Evolutionary conservation across 2,888 invertebrate genomes (phyloP).

Genomic region (Protophormia terraenovae): DNA sequence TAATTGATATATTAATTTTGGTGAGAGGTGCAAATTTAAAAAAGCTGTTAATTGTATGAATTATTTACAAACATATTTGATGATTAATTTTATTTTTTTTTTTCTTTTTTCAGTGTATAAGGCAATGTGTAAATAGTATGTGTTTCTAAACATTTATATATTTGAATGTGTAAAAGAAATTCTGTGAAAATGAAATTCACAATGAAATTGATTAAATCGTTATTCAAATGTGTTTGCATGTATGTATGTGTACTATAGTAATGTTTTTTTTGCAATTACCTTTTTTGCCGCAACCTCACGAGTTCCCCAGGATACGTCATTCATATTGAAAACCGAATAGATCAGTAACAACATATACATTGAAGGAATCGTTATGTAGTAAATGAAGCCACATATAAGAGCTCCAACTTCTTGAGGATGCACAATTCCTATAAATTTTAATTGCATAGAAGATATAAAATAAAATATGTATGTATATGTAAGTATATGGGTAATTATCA

Average conservation of each 20-base stretch:
- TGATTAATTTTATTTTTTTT: too few species aligned
- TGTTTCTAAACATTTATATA: not conserved
- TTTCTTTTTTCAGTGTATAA: too few species aligned
- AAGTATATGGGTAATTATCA: not conserved
- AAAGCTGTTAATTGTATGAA: too few species aligned
- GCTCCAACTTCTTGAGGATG: conserved; percentile 92
- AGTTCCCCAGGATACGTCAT: conserved; percentile 97
- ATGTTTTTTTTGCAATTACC: conserved; percentile 52
- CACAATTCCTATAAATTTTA: conserved; percentile 82
- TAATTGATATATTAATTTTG: too few species aligned
- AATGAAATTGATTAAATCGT: conserved; percentile 34
- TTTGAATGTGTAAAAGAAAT: not conserved
- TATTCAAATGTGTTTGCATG: not conserved
- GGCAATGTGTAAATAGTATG: not conserved
- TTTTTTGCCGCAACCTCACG: conserved; percentile 85
- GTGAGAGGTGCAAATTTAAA: too few species aligned
- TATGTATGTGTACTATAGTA: not conserved
- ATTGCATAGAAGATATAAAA: too few species aligned
- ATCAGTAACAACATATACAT: conserved; percentile 96
- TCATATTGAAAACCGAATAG: conserved; percentile 95
- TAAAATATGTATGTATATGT: not conserved
- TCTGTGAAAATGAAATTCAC: not conserved
- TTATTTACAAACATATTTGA: too few species aligned
- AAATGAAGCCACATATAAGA: conserved; percentile 88
- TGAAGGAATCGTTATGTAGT: conserved; percentile 95